Evolutionary conservation across 2,888 invertebrate species (phyloP), one percentile per base, ranked within the genome.

Genomic region (Heliconius sara): DNA sequence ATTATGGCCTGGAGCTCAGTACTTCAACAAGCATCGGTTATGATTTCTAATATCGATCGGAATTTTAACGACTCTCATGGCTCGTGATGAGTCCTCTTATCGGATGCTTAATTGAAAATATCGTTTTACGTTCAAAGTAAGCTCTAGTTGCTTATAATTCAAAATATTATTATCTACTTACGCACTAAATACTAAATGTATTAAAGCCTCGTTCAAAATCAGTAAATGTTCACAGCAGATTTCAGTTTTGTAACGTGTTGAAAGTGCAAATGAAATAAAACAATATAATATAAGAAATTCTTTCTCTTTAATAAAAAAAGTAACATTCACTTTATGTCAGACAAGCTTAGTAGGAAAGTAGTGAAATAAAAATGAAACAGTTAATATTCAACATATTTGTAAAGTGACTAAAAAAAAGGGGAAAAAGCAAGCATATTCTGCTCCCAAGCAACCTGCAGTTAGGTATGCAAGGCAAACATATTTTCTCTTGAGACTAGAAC

Each of bases 401-500:
- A 85, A 84, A 90, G 88, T 86, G 87, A 87, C 87, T 88, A 85
- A 88, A 90, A 91, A 65, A 92, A 93, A 91, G 90, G 91, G 90
- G 90, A 90, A 91, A 92, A 93, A 73, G 91, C 92, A 91, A 88
- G 88, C 89, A 82, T 84, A 87, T 89, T 89, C 88, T 84, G 86
- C 86, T 87, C 87, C 83, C 87, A 89, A 80, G 89, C 89, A 85
- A 86, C 90, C 89, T 88, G 89, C 89, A 90, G 91, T 92, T 92
- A 92, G 91, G 90, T 92, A 94, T 94, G 93, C 93, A 93, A 90
- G 90, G 92, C 94, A 94, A 94, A 95, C 95, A 95, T 93, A 95
- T 94, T 95, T 95, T 92, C 94, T 93, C 93, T 92, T 89, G 93
- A 93, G 94, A 94, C 94, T 91, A 91, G 93, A 91, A 92, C 93